Percentiles rank a stretch among this genome's conserved stretches.
Conservation (phyloP, 1,140 invertebrate genomes). For the Zaprionus africanus region DNA sequence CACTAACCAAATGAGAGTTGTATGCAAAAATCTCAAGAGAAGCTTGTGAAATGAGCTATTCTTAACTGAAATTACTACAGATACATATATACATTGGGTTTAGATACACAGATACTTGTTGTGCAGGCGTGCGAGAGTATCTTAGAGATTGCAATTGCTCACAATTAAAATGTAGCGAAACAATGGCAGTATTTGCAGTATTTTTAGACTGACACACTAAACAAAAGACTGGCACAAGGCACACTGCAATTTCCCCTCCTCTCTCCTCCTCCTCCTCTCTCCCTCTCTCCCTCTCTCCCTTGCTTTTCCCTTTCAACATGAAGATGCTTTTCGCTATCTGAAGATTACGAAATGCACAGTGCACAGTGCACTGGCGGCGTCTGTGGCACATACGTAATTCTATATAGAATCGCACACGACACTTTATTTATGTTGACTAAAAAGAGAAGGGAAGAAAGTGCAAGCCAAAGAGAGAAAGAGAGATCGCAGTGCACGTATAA, state of each 20-base stretch:
- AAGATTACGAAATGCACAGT: constrained; percentile 62
- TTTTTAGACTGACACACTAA: constrained; percentile 76
- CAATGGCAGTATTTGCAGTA: constrained; percentile 56
- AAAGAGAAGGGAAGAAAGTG: neutral
- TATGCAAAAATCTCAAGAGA: neutral
- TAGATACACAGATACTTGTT: constrained; percentile 35
- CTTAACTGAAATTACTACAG: neutral
- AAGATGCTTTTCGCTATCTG: constrained; percentile 31
- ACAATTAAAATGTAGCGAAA: constrained; percentile 67
- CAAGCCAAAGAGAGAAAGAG: constrained; percentile 19
- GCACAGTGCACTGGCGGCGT: neutral
- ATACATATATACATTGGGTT: constrained; percentile 17
- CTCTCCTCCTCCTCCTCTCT: neutral
- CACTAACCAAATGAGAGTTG: constrained; percentile 1
- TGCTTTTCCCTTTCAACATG: constrained; percentile 10
- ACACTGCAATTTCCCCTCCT: constrained; percentile 25
- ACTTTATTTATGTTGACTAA: constrained; percentile 22
- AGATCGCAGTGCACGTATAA: constrained; percentile 30
- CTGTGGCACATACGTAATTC: constrained; percentile 55
- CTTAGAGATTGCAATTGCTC: constrained; percentile 51
- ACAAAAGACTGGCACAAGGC: constrained; percentile 45
- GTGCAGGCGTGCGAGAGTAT: constrained; percentile 16
- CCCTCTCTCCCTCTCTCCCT: neutral
- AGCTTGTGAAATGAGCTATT: neutral
- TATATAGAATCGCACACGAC: constrained; percentile 60